These are phyloP conservation scores for Tetanocera ferruginea DNA, from an alignment of 2,888 invertebrate species.

Conservation along the genomic window DNA sequence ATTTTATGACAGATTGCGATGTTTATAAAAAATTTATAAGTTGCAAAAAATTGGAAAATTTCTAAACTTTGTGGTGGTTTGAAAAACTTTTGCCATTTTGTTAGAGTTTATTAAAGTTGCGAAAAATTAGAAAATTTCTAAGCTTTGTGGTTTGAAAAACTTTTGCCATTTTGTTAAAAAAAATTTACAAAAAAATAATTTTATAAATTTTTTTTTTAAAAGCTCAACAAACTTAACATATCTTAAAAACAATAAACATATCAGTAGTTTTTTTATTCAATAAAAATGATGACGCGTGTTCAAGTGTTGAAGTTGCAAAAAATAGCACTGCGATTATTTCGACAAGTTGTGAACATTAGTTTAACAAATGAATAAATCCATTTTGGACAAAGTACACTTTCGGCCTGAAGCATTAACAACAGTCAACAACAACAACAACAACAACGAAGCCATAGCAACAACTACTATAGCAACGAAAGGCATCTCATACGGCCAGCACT, in stretches of 20 bases:
- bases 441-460: constrained; percentile 37
- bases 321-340: constrained; percentile 19
- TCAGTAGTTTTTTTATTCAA: background rate
- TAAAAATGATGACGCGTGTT: background rate
- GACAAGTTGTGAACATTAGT: constrained; percentile 37
- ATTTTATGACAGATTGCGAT: too few relatives aligned
- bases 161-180: background rate
- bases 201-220: background rate
- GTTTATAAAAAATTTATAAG: too few relatives aligned
- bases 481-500: background rate
- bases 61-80: too few relatives aligned
- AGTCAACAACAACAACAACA: constrained; percentile 46
- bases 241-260: background rate
- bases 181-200: background rate
- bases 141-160: too few relatives aligned
- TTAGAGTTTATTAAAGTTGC: too few relatives aligned
- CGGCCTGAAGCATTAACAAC: constrained; percentile 48
- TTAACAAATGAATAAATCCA: constrained; percentile 41
- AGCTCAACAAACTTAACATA: background rate
- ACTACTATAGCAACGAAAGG: constrained; percentile 22
- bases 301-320: constrained; percentile 26
- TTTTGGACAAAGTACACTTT: background rate
- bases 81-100: too few relatives aligned
- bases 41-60: too few relatives aligned
- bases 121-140: too few relatives aligned